A percentile compares a stretch with the other conserved stretches of the same genome.
These are phyloP conservation scores for Rhagoletis pomonella DNA, from an alignment of 1,140 invertebrate species.

Conservation along the genomic window DNA sequence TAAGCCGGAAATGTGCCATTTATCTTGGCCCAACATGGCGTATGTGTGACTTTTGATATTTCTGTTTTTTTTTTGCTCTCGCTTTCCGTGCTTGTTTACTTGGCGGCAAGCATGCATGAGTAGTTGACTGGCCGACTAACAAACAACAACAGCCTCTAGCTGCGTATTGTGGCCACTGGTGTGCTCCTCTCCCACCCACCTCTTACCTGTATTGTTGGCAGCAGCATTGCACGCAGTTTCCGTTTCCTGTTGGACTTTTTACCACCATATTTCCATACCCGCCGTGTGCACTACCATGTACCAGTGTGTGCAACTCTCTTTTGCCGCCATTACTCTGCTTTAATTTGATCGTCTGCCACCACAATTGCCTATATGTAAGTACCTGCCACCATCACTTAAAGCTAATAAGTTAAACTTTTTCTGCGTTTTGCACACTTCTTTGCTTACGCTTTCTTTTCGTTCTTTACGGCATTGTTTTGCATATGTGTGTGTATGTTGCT, in stretches of 20 bases:
- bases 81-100: neutral
- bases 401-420: conserved; percentile 25
- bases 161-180: neutral
- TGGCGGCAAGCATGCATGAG: neutral
- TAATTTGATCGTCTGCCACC: conserved; percentile 10
- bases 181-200: neutral
- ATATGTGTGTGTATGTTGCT: neutral
- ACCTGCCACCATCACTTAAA: conserved; percentile 23
- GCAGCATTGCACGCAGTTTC: conserved; percentile 32
- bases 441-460: neutral
- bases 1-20: conserved; percentile 51
- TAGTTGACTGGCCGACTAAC: neutral
- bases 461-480: neutral
- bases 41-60: conserved; percentile 33
- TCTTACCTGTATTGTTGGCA: neutral
- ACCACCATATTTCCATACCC: neutral
- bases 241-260: conserved; percentile 44
- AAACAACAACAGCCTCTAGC: conserved; percentile 26
- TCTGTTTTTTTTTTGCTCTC: neutral
- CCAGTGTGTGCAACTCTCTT: neutral
- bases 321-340: neutral
- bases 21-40: conserved; percentile 40
- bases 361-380: conserved; percentile 17
- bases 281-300: neutral
- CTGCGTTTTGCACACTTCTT: neutral